Evolutionary conservation across 2,888 invertebrate species (phyloP).

Genomic region (Tenthredo distinguenda): DNA sequence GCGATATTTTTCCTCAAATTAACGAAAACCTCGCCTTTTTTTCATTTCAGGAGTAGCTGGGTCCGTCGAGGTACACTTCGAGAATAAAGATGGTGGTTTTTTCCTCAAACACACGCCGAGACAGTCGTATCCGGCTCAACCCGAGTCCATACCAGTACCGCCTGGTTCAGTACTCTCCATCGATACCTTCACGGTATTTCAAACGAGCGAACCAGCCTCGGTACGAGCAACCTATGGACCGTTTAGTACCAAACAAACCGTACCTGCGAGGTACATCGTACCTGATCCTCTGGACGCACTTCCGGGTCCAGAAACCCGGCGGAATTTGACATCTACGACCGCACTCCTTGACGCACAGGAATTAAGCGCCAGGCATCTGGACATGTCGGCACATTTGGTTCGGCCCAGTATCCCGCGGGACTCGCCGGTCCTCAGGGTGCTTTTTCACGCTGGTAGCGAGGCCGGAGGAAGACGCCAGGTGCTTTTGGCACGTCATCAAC

Average conservation of each 20-base stretch:
- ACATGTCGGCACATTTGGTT: slow-evolving; percentile 97
- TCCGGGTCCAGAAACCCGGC: slow-evolving; percentile 75
- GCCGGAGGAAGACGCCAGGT: slow-evolving; percentile 88
- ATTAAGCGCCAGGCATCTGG: slow-evolving; percentile 88
- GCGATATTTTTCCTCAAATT: no score
- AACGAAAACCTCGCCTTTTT: slow-evolving; percentile 58
- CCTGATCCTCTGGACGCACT: slow-evolving; percentile 88
- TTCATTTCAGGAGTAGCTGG: slow-evolving; percentile 84
- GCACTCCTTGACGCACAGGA: slow-evolving; percentile 81
- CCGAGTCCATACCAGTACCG: slow-evolving; percentile 74
- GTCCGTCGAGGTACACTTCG: slow-evolving; percentile 93
- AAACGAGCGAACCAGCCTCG: slow-evolving; percentile 94
- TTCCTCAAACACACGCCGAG: slow-evolving; percentile 91
- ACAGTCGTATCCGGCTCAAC: slow-evolving; percentile 81
- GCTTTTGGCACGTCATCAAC: slow-evolving; percentile 82
- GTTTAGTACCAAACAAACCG: slow-evolving; percentile 96
- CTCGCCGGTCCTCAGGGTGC: slow-evolving; percentile 93
- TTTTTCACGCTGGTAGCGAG: slow-evolving; percentile 95
- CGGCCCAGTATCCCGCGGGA: slow-evolving; percentile 91
- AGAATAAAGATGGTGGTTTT: slow-evolving; percentile 94
- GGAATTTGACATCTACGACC: slow-evolving; percentile 77
- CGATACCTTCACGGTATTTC: slow-evolving; percentile 94
- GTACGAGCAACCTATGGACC: slow-evolving; percentile 96
- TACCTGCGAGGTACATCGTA: slow-evolving; percentile 93
- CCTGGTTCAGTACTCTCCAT: slow-evolving; percentile 88